phyloP scores from a whole-genome alignment of 2,113 vertebrate genomes.

The Lepidothrix coronata region DNA sequence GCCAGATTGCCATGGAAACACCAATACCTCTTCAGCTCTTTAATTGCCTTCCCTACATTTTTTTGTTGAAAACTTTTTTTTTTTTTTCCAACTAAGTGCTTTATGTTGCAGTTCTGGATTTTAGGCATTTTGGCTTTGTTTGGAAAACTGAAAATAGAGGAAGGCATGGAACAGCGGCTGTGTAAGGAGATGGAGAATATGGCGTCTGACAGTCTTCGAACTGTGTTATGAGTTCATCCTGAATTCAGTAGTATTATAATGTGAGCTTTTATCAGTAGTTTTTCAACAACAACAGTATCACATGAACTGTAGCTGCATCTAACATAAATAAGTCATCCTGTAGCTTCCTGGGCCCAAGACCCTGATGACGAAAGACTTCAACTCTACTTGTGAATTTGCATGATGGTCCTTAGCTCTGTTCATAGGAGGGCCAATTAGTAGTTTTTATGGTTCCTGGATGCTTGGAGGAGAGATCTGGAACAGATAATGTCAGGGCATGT shows the following conservation, averaged over 20 bases:
- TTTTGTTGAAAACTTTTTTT: slow-evolving; percentile 1
- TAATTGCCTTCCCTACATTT: slow-evolving; percentile 39
- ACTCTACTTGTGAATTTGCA: not conserved
- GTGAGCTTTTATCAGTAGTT: not conserved
- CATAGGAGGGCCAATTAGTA: not conserved
- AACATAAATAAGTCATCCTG: not conserved
- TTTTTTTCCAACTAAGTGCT: not conserved
- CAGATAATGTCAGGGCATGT: not conserved
- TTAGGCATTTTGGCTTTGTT: not conserved
- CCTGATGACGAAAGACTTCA: not conserved
- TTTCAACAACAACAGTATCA: not conserved
- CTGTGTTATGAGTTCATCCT: not conserved
- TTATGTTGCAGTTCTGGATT: not conserved
- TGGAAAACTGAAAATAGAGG: not conserved
- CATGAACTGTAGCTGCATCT: not conserved
- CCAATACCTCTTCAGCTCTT: slow-evolving; percentile 31
- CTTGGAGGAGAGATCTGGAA: not conserved
- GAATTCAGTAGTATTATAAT: not conserved
- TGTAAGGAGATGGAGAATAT: not conserved
- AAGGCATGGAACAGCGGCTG: not conserved
- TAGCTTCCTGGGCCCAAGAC: not conserved
- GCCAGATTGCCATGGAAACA: slow-evolving; percentile 58
- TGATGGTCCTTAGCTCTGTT: not conserved
- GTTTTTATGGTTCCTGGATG: not conserved
- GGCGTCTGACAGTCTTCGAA: not conserved